phyloP scores from a whole-genome alignment of 2,888 invertebrate genomes.

The Thecocarcelia acutangulata region DNA sequence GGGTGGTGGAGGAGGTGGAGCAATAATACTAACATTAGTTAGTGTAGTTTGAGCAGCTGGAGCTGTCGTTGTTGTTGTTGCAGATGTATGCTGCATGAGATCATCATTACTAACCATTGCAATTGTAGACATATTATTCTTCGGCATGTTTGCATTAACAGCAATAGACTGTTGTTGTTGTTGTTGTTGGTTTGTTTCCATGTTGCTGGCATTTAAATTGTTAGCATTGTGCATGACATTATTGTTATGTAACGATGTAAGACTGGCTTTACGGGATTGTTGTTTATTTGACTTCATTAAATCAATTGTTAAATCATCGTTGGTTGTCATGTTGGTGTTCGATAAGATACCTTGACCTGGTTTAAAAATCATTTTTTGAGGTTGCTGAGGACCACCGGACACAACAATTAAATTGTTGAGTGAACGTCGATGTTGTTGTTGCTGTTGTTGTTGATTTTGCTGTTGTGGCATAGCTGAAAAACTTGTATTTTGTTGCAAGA shows the following conservation, averaged over 20 bases:
- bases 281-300: constrained; percentile 58
- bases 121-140: constrained; percentile 78
- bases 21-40: constrained; percentile 59
- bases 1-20: constrained; percentile 71
- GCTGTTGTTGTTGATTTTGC: constrained; percentile 68
- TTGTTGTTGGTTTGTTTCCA: constrained; percentile 59
- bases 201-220: constrained; percentile 43
- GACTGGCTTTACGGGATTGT: constrained; percentile 72
- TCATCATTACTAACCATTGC: constrained; percentile 80
- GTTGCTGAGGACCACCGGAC: constrained; percentile 78
- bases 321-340: constrained; percentile 47
- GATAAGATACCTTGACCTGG: constrained; percentile 77
- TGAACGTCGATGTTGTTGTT: constrained; percentile 77
- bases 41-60: constrained; percentile 43
- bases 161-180: constrained; percentile 50
- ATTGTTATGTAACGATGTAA: constrained; percentile 47
- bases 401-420: constrained; percentile 80
- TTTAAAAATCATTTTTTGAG: constrained; percentile 78
- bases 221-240: no score
- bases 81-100: constrained; percentile 68
- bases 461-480: constrained; percentile 76
- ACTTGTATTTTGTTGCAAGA: constrained; percentile 75
- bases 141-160: constrained; percentile 67
- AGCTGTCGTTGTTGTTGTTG: constrained; percentile 44
- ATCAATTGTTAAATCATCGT: constrained; percentile 67